These are phyloP conservation scores for Amblyraja radiata DNA, from an alignment of 2,797 vertebrate species.

Conservation along the genomic window DNA sequence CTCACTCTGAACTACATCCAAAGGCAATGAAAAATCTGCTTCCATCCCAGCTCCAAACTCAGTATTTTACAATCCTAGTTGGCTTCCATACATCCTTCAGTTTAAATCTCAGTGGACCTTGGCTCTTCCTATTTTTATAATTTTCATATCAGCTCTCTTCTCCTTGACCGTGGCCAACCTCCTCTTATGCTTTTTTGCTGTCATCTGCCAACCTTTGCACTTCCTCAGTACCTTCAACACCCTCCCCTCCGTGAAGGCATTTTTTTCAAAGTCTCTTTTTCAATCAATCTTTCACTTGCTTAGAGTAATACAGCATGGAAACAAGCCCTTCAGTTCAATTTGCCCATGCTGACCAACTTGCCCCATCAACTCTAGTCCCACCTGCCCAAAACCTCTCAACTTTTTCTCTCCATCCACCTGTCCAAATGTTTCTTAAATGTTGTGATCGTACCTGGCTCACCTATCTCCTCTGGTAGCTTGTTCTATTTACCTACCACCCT, in stretches of 20 bases:
- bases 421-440: no score
- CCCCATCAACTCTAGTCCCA: no score
- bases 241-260: background rate
- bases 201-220: background rate
- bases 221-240: background rate
- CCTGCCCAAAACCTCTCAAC: no score
- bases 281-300: background rate
- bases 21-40: background rate
- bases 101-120: background rate
- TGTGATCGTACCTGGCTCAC: no score
- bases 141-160: background rate
- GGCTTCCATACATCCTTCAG: background rate
- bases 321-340: no score
- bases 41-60: background rate
- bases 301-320: no score
- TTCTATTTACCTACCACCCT: no score
- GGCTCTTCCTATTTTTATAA: background rate
- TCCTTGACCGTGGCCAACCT: background rate
- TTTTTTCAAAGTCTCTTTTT: background rate
- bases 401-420: no score
- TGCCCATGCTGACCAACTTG: no score
- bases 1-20: background rate
- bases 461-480: no score
- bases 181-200: background rate
- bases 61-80: background rate